Percentiles rank a stretch among this genome's conserved stretches.
Conservation (phyloP, 2,797 vertebrate species). For the Coregonus suidteri region DNA sequence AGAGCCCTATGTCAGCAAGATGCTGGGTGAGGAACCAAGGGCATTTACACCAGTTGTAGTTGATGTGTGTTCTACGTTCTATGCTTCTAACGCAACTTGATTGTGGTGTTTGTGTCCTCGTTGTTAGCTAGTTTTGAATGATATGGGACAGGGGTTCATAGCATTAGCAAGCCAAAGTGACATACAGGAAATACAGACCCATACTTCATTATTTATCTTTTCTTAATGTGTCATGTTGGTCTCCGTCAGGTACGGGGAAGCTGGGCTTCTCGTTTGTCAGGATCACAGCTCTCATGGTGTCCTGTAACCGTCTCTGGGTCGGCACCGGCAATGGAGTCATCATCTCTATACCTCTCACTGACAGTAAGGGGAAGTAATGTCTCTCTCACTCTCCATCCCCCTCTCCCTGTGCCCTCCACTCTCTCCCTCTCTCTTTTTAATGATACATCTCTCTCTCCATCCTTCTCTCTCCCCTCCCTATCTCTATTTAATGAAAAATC, state of each 20-base stretch:
- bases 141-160: neutral
- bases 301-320: slow-evolving; percentile 93
- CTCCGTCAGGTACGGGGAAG: slow-evolving; percentile 89
- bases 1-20: slow-evolving; percentile 99
- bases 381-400: slow-evolving; percentile 58
- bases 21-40: slow-evolving; percentile 84
- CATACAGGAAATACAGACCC: neutral
- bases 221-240: neutral
- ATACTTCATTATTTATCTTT: neutral
- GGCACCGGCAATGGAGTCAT: slow-evolving; percentile 98
- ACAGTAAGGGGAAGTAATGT: slow-evolving; percentile 88
- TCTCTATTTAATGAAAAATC: neutral
- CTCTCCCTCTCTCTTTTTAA: neutral
- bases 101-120: neutral
- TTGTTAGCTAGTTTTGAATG: neutral
- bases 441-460: slow-evolving; percentile 20
- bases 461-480: slow-evolving; percentile 31
- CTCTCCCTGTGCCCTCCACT: slow-evolving; percentile 45
- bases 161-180: neutral
- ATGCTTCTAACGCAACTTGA: neutral
- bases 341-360: slow-evolving; percentile 96
- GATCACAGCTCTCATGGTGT: slow-evolving; percentile 96
- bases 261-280: slow-evolving; percentile 98
- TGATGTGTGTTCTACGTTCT: too few relatives aligned
- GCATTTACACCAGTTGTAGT: neutral